Evolutionary conservation across 2,888 invertebrate genomes (phyloP), one percentile per base, ranked within the genome.

Genomic region (Gymnosoma rotundatum): DNA sequence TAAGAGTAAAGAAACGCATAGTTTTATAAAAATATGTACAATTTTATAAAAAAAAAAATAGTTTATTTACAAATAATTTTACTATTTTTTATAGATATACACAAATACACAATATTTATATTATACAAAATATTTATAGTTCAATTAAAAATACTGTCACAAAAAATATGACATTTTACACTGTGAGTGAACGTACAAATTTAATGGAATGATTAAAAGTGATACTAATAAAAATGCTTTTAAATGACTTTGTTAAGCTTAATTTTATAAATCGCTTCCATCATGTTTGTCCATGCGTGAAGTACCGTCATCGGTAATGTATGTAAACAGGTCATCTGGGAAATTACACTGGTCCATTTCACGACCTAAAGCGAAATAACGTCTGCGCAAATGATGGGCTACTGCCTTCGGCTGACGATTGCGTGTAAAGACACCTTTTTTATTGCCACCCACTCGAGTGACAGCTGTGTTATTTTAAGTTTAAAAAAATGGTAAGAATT

Each of bases 361-460:
- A 12, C 94, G 93, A 0, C 95, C 95, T 38, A 96, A 92, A 42
- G 94, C 93, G 89, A 94, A 94, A 91, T 98, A 98, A 25, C 98
- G 94, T 88, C 94, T 94, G 32, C 98, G 94, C 32, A 99, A 92
- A 75, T 96, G 94, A 92, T 97, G 96, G 16, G 98, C 98, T 0
- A 96, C 94, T 78, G 96, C 94, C 92, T 99, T 99, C 0, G 99
- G 98, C 90, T 99, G 97, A 8, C 99, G 94, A 67, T 95, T 94
- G 45, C 99, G 94, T 0, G 98, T 98, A 91, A 99, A 97, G 72
- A 98, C 94, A n/a, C 97, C 97, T 91, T 98, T 98, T 90, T 95
- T 96, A 91, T 97, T 98, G 20, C 97, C 97, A 1, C 96, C 96
- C n/a, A 96, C 97, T 88, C 97, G 93, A 0, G 94, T 96, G 86